phyloP scores from a whole-genome alignment of 2,113 vertebrate genomes.

The Bos indicus region DNA sequence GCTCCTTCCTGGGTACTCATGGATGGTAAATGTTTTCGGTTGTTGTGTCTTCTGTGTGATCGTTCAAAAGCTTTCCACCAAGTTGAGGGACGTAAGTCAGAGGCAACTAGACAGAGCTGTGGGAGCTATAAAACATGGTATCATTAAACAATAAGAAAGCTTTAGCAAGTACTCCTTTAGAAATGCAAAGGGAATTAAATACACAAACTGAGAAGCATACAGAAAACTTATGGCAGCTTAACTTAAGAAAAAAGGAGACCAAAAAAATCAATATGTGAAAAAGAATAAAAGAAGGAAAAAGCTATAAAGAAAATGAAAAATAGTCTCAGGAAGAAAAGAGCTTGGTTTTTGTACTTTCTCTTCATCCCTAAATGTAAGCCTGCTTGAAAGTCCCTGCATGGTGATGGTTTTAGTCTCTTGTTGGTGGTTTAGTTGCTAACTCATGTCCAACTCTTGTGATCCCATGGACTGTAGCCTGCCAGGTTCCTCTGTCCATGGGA shows the following conservation, averaged over 20 bases:
- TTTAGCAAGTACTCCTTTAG: slow-evolving; percentile 82
- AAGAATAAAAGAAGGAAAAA: slow-evolving; percentile 86
- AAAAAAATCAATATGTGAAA: slow-evolving; percentile 87
- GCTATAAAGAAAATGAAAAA: slow-evolving; percentile 78
- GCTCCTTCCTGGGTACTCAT: slow-evolving; percentile 73
- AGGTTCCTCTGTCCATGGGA: not conserved
- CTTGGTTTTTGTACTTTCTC: slow-evolving; percentile 74
- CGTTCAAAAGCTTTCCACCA: slow-evolving; percentile 78
- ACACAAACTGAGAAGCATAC: slow-evolving; percentile 84
- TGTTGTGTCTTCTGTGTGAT: slow-evolving; percentile 76
- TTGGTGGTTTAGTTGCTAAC: not conserved
- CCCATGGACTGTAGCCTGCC: not conserved
- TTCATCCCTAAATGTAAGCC: slow-evolving; percentile 78
- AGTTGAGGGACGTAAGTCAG: not conserved
- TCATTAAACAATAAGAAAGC: slow-evolving; percentile 84
- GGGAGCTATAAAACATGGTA: slow-evolving; percentile 75
- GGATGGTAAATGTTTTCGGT: slow-evolving; percentile 83
- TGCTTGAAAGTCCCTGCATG: slow-evolving; percentile 82
- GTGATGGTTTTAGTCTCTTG: slow-evolving; percentile 66
- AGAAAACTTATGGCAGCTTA: slow-evolving; percentile 86
- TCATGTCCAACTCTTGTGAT: not conserved
- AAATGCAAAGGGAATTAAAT: slow-evolving; percentile 88
- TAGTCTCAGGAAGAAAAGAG: slow-evolving; percentile 75
- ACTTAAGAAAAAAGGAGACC: slow-evolving; percentile 87
- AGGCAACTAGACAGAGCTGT: not conserved